These are phyloP conservation scores for Tromatobia lineatoria DNA, from an alignment of 2,888 invertebrate genomes.

Conservation along the genomic window DNA sequence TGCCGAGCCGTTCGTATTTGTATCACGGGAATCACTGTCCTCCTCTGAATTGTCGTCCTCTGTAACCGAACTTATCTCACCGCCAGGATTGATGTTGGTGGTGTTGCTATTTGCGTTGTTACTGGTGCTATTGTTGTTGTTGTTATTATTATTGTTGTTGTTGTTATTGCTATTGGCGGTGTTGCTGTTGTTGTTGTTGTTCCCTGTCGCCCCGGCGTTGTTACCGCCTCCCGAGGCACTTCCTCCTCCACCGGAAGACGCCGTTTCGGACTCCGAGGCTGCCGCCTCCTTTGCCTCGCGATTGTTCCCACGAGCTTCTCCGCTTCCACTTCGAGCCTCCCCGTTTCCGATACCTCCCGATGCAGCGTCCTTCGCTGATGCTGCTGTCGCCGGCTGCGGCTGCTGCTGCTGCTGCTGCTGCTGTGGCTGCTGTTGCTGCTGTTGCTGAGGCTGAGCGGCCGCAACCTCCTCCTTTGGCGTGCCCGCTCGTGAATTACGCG, in stretches of 20 bases:
- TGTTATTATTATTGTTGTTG: conserved; percentile 39
- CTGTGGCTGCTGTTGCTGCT: conserved; percentile 75
- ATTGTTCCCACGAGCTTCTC: conserved; percentile 54
- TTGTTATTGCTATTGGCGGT: conserved; percentile 19
- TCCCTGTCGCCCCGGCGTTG: conserved; percentile 87
- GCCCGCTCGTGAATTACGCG: conserved; percentile 94
- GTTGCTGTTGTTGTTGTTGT: conserved; percentile 85
- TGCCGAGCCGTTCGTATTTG: conserved; percentile 85
- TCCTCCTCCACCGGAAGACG: conserved; percentile 76
- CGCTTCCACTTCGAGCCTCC: conserved; percentile 45
- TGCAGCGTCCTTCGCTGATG: conserved; percentile 50
- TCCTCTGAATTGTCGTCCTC: conserved; percentile 98
- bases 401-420: conserved; percentile 76
- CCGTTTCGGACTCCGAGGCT: conserved; percentile 84
- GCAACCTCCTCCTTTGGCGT: conserved; percentile 90
- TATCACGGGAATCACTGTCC: conserved; percentile 97
- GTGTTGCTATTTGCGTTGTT: conserved; percentile 54
- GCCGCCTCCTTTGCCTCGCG: conserved; percentile 73
- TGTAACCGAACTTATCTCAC: conserved; percentile 91
- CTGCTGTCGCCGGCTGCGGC: conserved; percentile 28
- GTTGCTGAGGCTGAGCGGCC: conserved; percentile 69
- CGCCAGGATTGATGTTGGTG: conserved; percentile 81
- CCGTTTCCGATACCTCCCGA: conserved; percentile 49
- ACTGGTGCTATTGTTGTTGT: conserved; percentile 42
- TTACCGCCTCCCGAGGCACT: conserved; percentile 82